Base-by-base conservation (phyloP, 2,888 invertebrate species). In the Allolobophora icterica region DNA sequence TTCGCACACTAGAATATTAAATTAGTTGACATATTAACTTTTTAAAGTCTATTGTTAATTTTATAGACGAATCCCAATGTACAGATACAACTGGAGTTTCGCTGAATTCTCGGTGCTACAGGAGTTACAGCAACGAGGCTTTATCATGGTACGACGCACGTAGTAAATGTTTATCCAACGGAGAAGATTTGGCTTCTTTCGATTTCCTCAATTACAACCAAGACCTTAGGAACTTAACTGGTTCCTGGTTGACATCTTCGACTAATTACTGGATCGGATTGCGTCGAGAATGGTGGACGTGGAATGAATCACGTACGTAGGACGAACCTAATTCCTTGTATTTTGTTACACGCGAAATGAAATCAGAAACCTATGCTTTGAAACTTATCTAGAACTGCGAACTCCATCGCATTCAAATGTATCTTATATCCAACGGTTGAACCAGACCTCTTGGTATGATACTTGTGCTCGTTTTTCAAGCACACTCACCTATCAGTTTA, bases 91-190 rank as follows among this genome's bases (percentile, higher is more conserved):
- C 2, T n/a, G 71, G 30, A 11, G 30, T 71, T 71, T 8, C n/a
- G n/a, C 71, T 71, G 71, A n/a, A 71, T 71, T 71, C n/a, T 71
- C 71, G 71, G n/a, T 71, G 71, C 71, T 71, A 71, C 71, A 71
- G n/a, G 13, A n/a, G 30, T 17, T 71, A 71, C n/a, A 71, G 17
- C n/a, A 71, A n/a, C 17, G 71, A 71, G 11, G 30, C 30, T 6
- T n/a, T 71, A n/a, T n/a, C 71, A n/a, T 71, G 71, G 71, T 71
- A 71, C n/a, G 71, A n/a, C 11, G 71, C 71, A n/a, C 71, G 71
- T 8, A 71, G 8, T 6, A 71, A 13, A 71, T 71, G 71, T 13
- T 71, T 71, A n/a, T 6, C 6, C 71, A 30, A 13, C 8, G 71
- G n/a, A 30, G 71, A n/a, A 71, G 71, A 71, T 71, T 71, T 71